A percentile compares a stretch with the other conserved stretches of the same genome.
Conservation (phyloP, 1,140 invertebrate species). For the Pseudomyrmex flavicornis region DNA sequence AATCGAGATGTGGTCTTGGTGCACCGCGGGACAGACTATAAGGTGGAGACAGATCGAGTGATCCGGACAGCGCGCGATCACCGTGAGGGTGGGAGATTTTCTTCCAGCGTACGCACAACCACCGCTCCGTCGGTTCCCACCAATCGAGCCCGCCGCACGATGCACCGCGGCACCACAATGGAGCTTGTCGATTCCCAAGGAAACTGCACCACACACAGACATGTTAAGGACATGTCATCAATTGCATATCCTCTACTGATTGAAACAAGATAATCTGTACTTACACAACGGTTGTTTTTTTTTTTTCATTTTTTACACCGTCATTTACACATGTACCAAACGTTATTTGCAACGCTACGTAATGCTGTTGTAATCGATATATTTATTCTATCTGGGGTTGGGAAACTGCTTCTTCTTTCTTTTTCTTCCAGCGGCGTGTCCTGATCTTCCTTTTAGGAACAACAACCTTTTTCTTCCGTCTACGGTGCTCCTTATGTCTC, state of each 20-base stretch:
- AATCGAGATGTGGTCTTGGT: background rate
- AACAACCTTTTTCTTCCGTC: conserved; percentile 26
- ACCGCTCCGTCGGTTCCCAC: conserved; percentile 64
- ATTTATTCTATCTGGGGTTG: conserved; percentile 50
- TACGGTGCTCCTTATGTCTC: conserved; percentile 24
- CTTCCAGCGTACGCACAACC: conserved; percentile 61
- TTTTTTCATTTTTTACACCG: no score
- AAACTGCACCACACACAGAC: background rate
- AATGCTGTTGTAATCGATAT: conserved; percentile 23
- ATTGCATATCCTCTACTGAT: no score
- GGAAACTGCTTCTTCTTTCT: conserved; percentile 8
- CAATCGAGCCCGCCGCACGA: conserved; percentile 28
- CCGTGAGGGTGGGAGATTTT: conserved; percentile 65
- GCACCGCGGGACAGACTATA: conserved; percentile 35
- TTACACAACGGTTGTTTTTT: no score
- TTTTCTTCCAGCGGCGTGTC: background rate
- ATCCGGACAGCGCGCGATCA: conserved; percentile 48
- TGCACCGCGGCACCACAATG: background rate
- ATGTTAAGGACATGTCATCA: background rate
- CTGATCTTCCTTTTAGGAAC: conserved; percentile 42
- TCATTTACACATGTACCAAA: no score
- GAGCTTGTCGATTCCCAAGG: conserved; percentile 1
- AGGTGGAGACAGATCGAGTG: conserved; percentile 59
- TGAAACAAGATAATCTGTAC: no score
- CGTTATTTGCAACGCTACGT: no score